These are phyloP conservation scores for Dasysyrphus tricinctus DNA, from an alignment of 2,888 invertebrate species.

Conservation along the genomic window DNA sequence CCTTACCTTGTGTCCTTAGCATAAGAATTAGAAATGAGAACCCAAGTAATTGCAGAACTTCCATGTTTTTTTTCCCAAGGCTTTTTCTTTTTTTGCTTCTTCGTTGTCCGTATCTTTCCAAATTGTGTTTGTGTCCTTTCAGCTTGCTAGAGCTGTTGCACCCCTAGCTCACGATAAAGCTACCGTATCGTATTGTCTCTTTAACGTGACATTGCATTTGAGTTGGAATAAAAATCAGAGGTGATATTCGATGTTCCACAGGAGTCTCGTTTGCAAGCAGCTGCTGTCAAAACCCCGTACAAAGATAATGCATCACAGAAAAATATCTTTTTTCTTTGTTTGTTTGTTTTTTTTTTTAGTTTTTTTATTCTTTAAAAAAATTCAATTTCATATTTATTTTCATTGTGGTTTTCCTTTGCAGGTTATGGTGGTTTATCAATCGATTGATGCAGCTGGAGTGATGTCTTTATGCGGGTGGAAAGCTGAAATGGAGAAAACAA, in stretches of 20 bases:
- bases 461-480: conserved; percentile 32
- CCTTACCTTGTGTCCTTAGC: conserved; percentile 81
- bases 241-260: conserved; percentile 61
- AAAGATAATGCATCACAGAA: conserved; percentile 61
- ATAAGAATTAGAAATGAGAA: conserved; percentile 80
- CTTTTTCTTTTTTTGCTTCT: conserved; percentile 26
- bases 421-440: conserved; percentile 50
- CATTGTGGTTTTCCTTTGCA: conserved; percentile 40
- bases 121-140: conserved; percentile 35
- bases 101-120: conserved; percentile 16
- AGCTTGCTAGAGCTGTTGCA: conserved; percentile 15
- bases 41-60: conserved; percentile 80
- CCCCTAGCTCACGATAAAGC: conserved; percentile 43
- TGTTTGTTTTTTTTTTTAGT: neutral
- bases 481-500: conserved; percentile 45
- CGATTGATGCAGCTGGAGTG: conserved; percentile 49
- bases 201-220: conserved; percentile 63
- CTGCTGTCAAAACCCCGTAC: conserved; percentile 59
- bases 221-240: conserved; percentile 44
- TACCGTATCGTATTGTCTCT: conserved; percentile 13
- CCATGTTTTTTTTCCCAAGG: conserved; percentile 81
- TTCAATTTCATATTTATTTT: conserved; percentile 45
- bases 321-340: conserved; percentile 9
- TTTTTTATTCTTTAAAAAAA: conserved; percentile 20
- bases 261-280: conserved; percentile 52